phyloP scores from a whole-genome alignment of 2,888 invertebrate species.

The Apoderus coryli region DNA sequence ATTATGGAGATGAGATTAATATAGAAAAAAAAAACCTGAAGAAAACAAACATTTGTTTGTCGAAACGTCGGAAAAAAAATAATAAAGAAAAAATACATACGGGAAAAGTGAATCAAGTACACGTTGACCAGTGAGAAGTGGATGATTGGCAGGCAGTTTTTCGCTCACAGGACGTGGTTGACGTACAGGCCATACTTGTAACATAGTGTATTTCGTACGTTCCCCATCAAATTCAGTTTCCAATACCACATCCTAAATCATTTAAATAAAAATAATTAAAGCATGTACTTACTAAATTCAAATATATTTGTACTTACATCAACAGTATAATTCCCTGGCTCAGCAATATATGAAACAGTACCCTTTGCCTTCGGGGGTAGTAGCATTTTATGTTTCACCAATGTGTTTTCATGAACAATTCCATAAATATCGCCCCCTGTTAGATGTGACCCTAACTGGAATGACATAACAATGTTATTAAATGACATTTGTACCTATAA shows the following conservation, averaged over 20 bases:
- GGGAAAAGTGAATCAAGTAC: constrained; percentile 98
- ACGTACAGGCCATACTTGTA: constrained; percentile 99
- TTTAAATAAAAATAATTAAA: constrained; percentile 5
- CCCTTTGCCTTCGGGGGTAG: constrained; percentile 91
- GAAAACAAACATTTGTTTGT: too few species aligned
- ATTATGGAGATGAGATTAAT: too few species aligned
- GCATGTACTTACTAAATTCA: constrained; percentile 4
- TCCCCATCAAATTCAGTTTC: constrained; percentile 99
- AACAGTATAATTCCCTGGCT: constrained; percentile 84
- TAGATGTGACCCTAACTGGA: constrained; percentile 87
- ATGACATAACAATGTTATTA: constrained; percentile 15
- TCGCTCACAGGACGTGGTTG: constrained; percentile 94
- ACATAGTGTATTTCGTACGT: constrained; percentile 81
- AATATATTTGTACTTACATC: constrained; percentile 63
- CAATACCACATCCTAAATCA: constrained; percentile 72
- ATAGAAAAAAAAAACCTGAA: too few species aligned
- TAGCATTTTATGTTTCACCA: constrained; percentile 95
- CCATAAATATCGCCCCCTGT: constrained; percentile 98
- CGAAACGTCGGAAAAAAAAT: too few species aligned
- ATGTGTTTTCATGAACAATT: constrained; percentile 89
- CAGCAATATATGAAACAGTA: constrained; percentile 90
- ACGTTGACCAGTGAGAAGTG: constrained; percentile 93
- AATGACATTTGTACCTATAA: too few species aligned
- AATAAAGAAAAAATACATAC: constrained; percentile 37
- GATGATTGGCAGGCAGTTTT: constrained; percentile 97